Conservation (phyloP, 1,140 invertebrate genomes). For the Gryllus bimaculatus region DNA sequence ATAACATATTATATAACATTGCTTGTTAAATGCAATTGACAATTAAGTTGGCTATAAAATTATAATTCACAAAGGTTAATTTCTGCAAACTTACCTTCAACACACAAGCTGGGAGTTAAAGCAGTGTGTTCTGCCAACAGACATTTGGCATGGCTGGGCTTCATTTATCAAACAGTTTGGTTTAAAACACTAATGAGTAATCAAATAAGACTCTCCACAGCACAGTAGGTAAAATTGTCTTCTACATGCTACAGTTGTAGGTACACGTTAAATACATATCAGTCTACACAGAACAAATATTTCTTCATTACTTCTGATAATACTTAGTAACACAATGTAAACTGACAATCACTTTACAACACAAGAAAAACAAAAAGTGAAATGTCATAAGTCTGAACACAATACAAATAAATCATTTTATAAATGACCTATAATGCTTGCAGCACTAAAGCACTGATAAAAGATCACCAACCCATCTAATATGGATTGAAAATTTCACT, state of each 20-base stretch:
- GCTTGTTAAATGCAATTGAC: background rate
- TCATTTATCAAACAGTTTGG: background rate
- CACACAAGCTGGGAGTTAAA: background rate
- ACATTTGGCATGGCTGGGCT: background rate
- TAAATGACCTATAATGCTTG: background rate
- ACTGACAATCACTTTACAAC: background rate
- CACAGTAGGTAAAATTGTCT: background rate
- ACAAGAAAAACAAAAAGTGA: background rate
- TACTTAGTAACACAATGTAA: background rate
- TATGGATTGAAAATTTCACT: background rate
- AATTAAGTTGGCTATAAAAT: background rate
- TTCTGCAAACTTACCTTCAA: background rate
- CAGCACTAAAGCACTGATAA: background rate
- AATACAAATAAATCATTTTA: background rate
- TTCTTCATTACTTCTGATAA: background rate
- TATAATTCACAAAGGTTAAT: background rate
- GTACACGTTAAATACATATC: background rate
- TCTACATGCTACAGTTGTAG: background rate
- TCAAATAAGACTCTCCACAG: background rate
- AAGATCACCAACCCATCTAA: background rate
- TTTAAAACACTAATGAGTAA: conserved; percentile 1
- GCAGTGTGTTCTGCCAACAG: background rate
- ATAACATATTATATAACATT: background rate
- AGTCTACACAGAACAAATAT: conserved; percentile 5
- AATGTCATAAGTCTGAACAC: background rate